phyloP scores from a whole-genome alignment of 1,140 invertebrate species.

The Orius insidiosus region DNA sequence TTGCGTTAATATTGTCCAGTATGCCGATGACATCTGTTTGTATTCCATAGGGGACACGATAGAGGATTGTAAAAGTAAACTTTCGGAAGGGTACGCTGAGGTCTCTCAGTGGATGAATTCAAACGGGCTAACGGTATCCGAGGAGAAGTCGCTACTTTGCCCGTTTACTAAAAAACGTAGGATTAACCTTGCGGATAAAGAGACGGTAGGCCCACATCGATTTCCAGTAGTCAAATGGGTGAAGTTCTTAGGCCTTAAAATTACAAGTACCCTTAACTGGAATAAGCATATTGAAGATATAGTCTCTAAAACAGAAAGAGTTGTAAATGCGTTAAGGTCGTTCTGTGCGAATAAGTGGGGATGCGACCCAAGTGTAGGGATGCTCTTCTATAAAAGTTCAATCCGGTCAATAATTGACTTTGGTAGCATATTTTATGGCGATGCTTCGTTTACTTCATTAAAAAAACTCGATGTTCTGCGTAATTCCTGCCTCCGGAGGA shows the following conservation, averaged over 20 bases:
- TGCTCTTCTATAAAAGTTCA: not conserved
- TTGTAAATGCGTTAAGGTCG: slow-evolving; percentile 1
- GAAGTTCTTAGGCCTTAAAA: not conserved
- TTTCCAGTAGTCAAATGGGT: not conserved
- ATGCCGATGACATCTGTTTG: slow-evolving; percentile 5
- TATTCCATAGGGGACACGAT: not conserved
- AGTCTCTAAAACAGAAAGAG: not conserved
- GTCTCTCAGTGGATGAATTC: not conserved
- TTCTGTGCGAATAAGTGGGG: not conserved
- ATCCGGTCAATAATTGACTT: not conserved
- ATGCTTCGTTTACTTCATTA: not conserved
- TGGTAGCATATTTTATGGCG: not conserved
- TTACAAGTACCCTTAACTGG: not conserved
- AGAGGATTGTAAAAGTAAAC: not conserved
- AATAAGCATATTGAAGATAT: not conserved
- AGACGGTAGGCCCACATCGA: not conserved
- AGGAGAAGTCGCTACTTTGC: not conserved
- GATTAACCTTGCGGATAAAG: not conserved
- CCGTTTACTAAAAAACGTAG: slow-evolving; percentile 1
- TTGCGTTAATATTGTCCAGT: slow-evolving; percentile 1
- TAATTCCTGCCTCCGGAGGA: not conserved
- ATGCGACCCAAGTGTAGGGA: not conserved
- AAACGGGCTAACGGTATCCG: not conserved
- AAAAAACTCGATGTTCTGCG: not conserved
- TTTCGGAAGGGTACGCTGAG: not conserved